A percentile compares a stretch with the other conserved stretches of the same genome.
Conservation (phyloP, 2,797 vertebrate species). For the Aldrovandia affinis region DNA sequence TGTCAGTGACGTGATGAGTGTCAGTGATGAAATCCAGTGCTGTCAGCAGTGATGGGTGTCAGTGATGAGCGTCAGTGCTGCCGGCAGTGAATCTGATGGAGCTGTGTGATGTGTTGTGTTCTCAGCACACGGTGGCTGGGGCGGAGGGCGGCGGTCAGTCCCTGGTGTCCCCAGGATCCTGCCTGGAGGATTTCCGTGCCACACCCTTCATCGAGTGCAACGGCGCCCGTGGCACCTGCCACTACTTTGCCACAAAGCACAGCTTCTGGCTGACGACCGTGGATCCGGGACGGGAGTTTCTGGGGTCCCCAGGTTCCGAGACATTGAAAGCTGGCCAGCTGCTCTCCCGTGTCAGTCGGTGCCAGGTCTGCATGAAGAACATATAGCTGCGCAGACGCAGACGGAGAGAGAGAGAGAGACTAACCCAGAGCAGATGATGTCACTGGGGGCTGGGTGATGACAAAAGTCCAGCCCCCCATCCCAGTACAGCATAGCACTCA, state of each 20-base stretch:
- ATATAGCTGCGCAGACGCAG: slow-evolving; percentile 69
- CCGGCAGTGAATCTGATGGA: neutral
- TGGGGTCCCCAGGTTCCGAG: slow-evolving; percentile 71
- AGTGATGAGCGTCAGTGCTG: neutral
- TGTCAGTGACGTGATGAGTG: no score
- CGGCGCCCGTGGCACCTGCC: slow-evolving; percentile 86
- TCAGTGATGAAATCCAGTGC: no score
- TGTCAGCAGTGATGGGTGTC: no score
- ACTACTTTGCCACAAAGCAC: slow-evolving; percentile 95
- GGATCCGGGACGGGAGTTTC: slow-evolving; percentile 78
- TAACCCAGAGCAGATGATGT: neutral
- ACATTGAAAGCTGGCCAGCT: slow-evolving; percentile 88
- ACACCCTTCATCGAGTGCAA: slow-evolving; percentile 97
- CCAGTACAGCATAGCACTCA: neutral
- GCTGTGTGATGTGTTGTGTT: neutral
- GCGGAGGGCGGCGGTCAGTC: slow-evolving; percentile 92
- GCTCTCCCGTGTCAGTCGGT: slow-evolving; percentile 85
- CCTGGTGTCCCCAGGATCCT: slow-evolving; percentile 92
- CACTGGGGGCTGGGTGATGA: neutral
- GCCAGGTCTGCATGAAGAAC: slow-evolving; percentile 97
- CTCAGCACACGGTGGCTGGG: slow-evolving; percentile 89
- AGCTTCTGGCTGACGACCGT: slow-evolving; percentile 96
- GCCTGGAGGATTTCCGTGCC: slow-evolving; percentile 92
- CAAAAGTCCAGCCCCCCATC: neutral
- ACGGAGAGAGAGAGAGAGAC: slow-evolving; percentile 14